Conservation (phyloP, 2,888 invertebrate genomes). For the Pristionchus mayeri region DNA sequence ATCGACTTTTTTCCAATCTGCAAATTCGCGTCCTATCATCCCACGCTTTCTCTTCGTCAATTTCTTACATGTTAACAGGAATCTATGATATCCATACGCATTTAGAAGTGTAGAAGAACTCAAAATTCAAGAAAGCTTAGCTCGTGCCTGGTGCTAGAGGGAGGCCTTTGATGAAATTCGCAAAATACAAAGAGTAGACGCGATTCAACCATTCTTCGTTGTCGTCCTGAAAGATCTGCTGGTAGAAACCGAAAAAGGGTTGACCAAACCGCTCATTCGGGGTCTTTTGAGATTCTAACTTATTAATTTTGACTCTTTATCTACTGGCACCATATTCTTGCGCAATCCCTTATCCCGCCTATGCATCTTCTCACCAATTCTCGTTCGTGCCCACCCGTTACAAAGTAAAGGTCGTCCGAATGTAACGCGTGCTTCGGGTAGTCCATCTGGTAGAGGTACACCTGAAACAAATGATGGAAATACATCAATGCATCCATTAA, state of each 20-base stretch:
- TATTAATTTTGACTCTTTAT: too few species aligned
- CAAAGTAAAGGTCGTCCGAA: constrained; percentile 18
- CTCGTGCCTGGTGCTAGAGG: background rate
- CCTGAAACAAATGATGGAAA: background rate
- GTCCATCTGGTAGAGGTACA: constrained; percentile 44
- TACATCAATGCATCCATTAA: too few species aligned
- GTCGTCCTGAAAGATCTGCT: background rate
- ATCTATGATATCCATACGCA: too few species aligned
- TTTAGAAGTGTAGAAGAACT: too few species aligned
- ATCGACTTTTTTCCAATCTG: too few species aligned
- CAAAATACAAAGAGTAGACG: background rate
- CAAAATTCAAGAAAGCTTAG: background rate
- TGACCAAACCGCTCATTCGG: too few species aligned
- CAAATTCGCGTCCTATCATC: too few species aligned
- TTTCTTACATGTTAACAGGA: too few species aligned
- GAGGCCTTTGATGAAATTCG: background rate
- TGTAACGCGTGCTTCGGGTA: constrained; percentile 8
- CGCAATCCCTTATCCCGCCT: background rate
- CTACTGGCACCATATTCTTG: too few species aligned
- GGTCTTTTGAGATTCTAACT: too few species aligned
- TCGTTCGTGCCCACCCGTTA: constrained; percentile 12
- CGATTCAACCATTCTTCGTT: constrained; percentile 5
- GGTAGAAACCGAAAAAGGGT: too few species aligned
- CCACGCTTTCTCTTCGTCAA: too few species aligned
- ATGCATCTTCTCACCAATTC: background rate